A percentile compares a stretch with the other conserved stretches of the same genome.
phyloP scores from a whole-genome alignment of 2,888 invertebrate genomes.

The Acheta domesticus region DNA sequence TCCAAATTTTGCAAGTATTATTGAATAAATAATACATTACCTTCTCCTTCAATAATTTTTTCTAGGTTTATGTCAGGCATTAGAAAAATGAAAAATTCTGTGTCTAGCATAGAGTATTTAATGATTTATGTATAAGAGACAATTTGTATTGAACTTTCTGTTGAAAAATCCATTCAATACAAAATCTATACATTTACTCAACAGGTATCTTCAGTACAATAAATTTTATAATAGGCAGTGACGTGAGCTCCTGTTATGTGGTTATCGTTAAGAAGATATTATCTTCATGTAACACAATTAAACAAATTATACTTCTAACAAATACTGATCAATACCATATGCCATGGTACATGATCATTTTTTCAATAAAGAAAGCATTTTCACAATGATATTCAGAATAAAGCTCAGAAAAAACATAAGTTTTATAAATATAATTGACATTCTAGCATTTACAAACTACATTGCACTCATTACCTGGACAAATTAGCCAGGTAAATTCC shows the following conservation, averaged over 20 bases:
- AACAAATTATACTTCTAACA: neutral
- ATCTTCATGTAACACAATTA: neutral
- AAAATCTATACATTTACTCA: neutral
- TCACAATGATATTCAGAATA: neutral
- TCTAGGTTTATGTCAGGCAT: no score
- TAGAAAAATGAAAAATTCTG: neutral
- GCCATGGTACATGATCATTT: neutral
- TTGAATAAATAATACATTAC: no score
- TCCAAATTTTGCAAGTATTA: no score
- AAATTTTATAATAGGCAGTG: neutral
- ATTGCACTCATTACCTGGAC: neutral
- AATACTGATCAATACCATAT: neutral
- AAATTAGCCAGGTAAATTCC: neutral
- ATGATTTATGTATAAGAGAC: neutral
- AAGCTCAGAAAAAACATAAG: neutral
- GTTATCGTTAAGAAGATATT: neutral
- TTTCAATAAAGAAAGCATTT: neutral
- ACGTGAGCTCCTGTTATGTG: neutral
- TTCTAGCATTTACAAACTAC: conserved; percentile 18
- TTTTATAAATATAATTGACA: conserved; percentile 9
- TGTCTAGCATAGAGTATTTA: neutral
- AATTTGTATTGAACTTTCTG: neutral
- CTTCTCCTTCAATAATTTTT: no score
- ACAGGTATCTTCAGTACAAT: conserved; percentile 7
- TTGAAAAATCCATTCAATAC: conserved; percentile 4